Conservation (phyloP, 1,140 invertebrate species). For the Frieseomelitta varia region DNA sequence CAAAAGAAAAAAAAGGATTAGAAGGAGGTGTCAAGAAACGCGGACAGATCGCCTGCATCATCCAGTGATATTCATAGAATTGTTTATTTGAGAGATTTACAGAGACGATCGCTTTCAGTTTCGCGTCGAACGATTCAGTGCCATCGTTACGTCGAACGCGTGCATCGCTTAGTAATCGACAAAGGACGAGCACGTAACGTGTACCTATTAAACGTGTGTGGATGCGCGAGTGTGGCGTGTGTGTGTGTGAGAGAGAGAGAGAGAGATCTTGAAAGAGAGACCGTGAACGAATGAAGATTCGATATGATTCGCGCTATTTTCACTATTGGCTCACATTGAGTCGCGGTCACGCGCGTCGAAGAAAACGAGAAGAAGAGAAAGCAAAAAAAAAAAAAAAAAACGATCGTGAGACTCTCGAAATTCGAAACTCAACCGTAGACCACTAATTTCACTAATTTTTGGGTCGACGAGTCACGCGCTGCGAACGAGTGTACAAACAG, state of each 20-base stretch:
- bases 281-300: neutral
- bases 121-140: conserved; percentile 66
- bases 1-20: neutral
- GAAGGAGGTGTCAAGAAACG: neutral
- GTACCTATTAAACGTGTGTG: conserved; percentile 8
- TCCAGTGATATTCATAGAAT: neutral
- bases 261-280: neutral
- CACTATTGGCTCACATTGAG: conserved; percentile 76
- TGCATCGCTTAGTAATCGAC: conserved; percentile 15
- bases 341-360: conserved; percentile 42
- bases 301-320: neutral
- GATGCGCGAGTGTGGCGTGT: neutral
- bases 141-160: conserved; percentile 61
- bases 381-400: neutral
- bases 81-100: conserved; percentile 41
- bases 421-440: neutral
- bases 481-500: neutral
- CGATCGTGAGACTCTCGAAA: neutral
- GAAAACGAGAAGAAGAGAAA: neutral
- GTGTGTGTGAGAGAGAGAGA: neutral
- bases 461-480: neutral
- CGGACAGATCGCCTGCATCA: neutral
- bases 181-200: neutral
- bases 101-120: conserved; percentile 38
- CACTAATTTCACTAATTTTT: neutral